Conservation (phyloP, 2,888 invertebrate species). For the Drosophila silvestris region DNA sequence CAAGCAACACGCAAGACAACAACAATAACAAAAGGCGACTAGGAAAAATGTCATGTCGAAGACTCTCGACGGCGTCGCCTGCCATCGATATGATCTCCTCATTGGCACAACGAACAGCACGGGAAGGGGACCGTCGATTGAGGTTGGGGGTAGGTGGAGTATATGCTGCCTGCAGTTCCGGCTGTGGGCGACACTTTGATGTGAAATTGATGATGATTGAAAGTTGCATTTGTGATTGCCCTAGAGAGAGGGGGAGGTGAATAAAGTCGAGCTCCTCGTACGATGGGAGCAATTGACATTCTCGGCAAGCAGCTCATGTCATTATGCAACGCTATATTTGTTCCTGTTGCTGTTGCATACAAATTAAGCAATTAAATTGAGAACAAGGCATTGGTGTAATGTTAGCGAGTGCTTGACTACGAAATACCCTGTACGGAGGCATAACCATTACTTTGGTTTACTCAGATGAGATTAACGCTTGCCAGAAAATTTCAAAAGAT, state of each 20-base stretch:
- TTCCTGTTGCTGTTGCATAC: constrained; percentile 46
- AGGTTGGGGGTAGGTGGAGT: background rate
- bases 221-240: constrained; percentile 55
- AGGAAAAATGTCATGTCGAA: constrained; percentile 62
- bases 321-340: constrained; percentile 52
- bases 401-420: background rate
- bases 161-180: constrained; percentile 56
- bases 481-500: background rate
- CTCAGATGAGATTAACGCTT: background rate
- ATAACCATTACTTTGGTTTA: background rate
- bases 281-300: constrained; percentile 19
- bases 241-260: background rate
- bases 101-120: constrained; percentile 47
- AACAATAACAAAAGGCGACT: constrained; percentile 28
- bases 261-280: background rate
- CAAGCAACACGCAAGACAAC: constrained; percentile 20
- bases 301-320: constrained; percentile 24
- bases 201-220: constrained; percentile 85
- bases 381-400: constrained; percentile 25
- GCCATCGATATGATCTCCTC: constrained; percentile 77
- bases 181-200: constrained; percentile 83
- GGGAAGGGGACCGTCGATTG: background rate
- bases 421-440: background rate
- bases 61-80: constrained; percentile 44
- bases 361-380: constrained; percentile 71